Evolutionary conservation across 2,797 vertebrate species (phyloP), one percentile per base, ranked within the genome.

Genomic region (Adelosebastes latens): DNA sequence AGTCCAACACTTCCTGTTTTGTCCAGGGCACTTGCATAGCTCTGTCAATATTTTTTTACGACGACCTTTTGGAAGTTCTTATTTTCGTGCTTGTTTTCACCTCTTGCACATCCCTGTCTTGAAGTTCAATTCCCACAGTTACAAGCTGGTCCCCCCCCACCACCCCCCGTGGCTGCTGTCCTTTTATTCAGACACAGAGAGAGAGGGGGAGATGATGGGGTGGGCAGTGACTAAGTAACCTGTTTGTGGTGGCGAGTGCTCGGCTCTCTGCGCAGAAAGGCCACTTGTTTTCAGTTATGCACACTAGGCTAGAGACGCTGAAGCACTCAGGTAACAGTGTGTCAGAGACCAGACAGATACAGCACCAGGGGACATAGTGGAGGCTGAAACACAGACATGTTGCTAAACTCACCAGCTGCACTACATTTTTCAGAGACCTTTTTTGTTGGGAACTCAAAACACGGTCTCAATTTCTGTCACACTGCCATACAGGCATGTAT

Each of bases 1-100:
- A 88, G 64, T 75, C 79, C 20, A 80, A 81, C 88, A 79, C 82
- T 86, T 72, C 66, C 20, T 29, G 67, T 80, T 89, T 56, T 32
- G 46, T 67, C 68, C 66, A 25, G 63, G 61, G 62, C 78, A 81
- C 80, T 86, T 75, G 53, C 78, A 81, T 52, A 86, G 84, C 87
- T 93, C 89, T 90, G 84, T 88, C 90, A 90, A 90, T 81, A 79
- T 88, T 29, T 29, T 91, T 87, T 90, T 86, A 31, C 85, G 55
- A 87, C 87, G 84, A 92, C 89, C 91, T 90, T 91, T 90, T 58
- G n/a, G 59, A 94, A 88, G 81, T 89, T 92, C 72, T 83, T 68
- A 83, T 90, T 86, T 87, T 72, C 25, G 2, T 60, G 69, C 36
- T 89, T 36, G 34, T 84, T 87, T 82, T 79, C 77, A 67, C 77